These are phyloP conservation scores for Drosophila maculinotata DNA, from an alignment of 2,888 invertebrate genomes.

Conservation along the genomic window DNA sequence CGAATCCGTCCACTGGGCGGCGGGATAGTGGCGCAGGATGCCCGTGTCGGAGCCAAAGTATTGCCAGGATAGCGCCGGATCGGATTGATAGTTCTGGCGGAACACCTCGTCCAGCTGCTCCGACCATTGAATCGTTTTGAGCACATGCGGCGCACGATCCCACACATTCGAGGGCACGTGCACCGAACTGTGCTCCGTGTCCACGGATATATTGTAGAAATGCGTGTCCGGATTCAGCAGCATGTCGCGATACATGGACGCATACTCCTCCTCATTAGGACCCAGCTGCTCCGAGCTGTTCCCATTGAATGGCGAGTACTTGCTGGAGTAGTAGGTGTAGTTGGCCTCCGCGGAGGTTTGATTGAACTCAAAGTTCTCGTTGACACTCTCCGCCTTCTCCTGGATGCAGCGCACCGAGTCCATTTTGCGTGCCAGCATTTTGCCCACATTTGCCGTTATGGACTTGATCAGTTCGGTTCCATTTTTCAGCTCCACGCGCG, in stretches of 20 bases:
- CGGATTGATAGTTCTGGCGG: conserved; percentile 92
- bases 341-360: conserved; percentile 81
- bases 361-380: conserved; percentile 88
- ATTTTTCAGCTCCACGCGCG: conserved; percentile 92
- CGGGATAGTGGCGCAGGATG: conserved; percentile 96
- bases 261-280: conserved; percentile 77
- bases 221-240: conserved; percentile 90
- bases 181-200: conserved; percentile 92
- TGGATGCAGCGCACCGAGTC: conserved; percentile 95
- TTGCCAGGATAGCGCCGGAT: conserved; percentile 97
- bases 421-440: conserved; percentile 94
- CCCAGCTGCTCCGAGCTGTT: conserved; percentile 74
- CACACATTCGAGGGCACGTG: conserved; percentile 98
- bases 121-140: conserved; percentile 95
- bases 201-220: conserved; percentile 93
- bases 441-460: conserved; percentile 92
- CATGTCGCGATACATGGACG: conserved; percentile 86
- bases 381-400: conserved; percentile 89
- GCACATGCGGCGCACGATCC: conserved; percentile 89
- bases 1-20: conserved; percentile 88
- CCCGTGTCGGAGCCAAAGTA: conserved; percentile 98
- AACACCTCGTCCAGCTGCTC: conserved; percentile 93
- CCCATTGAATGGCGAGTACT: conserved; percentile 88
- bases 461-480: conserved; percentile 91
- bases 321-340: conserved; percentile 91